Evolutionary conservation across 2,113 vertebrate species (phyloP), one percentile per base, ranked within the genome.

Genomic region (Meriones unguiculatus): DNA sequence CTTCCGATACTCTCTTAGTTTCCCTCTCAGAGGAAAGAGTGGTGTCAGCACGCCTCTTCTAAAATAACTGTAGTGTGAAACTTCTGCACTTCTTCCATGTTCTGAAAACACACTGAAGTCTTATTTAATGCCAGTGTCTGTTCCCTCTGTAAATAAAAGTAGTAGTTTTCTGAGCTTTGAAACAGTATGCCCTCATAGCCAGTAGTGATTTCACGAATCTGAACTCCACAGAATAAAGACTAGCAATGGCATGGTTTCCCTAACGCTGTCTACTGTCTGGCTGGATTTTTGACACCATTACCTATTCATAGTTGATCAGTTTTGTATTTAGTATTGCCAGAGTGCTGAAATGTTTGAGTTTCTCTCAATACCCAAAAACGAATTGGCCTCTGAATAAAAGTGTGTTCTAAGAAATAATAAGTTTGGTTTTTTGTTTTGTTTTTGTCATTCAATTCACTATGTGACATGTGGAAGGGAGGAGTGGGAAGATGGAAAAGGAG

Each of bases 101-200:
- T 91, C 25, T 11, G 2, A 46, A 94, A 77, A 15, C 46, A 15
- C 46, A 24, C 54, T 59, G 30, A 96, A 90, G 14, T 78, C 46
- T 87, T 70, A 46, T 78, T 90, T 93, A 92, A 69, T 94, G 92
- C 22, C 11, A 70, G 52, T 41, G 6, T 88, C 59, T 92, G 18
- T 95, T 95, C 91, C 22, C 75, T 6, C n/a, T 75, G 6, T 92
- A 25, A 78, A 89, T 93, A 91, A 92, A 89, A 93, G 15, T 77
- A 96, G 67, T 91, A 10, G 64, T 96, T 94, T 96, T n/a, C 38
- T 86, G 81, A 94, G 22, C n/a, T 97, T 86, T 32, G 38, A 85
- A 92, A 65, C 32, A 70, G 7, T 41, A 32, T 72, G 14, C 70
- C 72, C 0, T 70, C 85, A 20, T 59, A 96, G 9, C 62, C n/a